Evolutionary conservation across 2,888 invertebrate species (phyloP), one percentile per base, ranked within the genome.

Genomic region (Athrips mouffetella): DNA sequence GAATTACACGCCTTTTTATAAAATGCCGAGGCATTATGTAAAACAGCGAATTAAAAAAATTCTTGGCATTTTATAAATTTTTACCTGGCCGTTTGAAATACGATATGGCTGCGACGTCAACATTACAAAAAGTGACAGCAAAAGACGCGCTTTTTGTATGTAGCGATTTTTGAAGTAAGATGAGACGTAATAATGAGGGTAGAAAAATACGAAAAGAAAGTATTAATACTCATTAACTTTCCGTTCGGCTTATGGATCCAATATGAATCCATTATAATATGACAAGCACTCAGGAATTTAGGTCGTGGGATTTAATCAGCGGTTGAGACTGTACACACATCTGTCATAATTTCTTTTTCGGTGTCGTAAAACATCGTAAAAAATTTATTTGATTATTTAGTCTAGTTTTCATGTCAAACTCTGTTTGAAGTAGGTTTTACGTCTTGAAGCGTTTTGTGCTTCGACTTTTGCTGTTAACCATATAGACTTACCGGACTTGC

Each of bases 401-500:
- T 21, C 10, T 37, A 21, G 21, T 37, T 35, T 35, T 8, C 18
- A 8, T 35, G n/a, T 8, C 35, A 7, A 20, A n/a, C n/a, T 10
- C 7, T 27, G n/a, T 8, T 10, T 10, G 7, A 3, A 10, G 27
- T 27, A 8, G 7, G 7, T 27, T 8, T 27, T 27, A 8, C n/a
- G 29, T 44, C 45, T 53, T 46, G 54, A 48, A n/a, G 8, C 2
- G n/a, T 49, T 45, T 31, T 13, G 48, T 46, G 47, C 54, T 57
- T 2, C 27, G 27, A 27, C 27, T 10, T 10, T 27, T 8, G 10
- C 2, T 27, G 27, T 27, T n/a, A 27, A 27, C 7, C 27, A 10
- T 10, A 27, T 5, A 10, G 27, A 50, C 84, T 90, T 88, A 94
- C 94, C 94, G 78, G 94, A 94, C 90, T 94, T 94, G 70, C 94